Percentiles rank a stretch among this genome's conserved stretches.
These are phyloP conservation scores for Ophioninae sp. DNA, from an alignment of 2,888 invertebrate species.

Conservation along the genomic window DNA sequence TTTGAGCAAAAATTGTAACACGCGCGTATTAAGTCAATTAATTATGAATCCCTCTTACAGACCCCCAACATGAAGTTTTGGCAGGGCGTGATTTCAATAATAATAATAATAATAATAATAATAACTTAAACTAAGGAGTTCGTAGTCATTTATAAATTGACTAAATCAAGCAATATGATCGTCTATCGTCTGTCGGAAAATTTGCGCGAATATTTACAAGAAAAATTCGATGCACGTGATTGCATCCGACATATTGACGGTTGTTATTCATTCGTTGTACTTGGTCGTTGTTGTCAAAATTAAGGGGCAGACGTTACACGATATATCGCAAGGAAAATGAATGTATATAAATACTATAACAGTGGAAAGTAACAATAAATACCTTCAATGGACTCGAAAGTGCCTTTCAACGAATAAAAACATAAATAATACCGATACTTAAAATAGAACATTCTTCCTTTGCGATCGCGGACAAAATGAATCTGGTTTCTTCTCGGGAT, in stretches of 20 bases:
- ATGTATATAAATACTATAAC: conserved; percentile 68
- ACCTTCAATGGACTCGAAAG: conserved; percentile 67
- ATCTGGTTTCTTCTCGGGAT: conserved; percentile 46
- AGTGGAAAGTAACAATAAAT: conserved; percentile 68
- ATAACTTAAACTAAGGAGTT: conserved; percentile 59
- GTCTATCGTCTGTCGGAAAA: conserved; percentile 45
- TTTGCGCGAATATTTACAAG: conserved; percentile 52
- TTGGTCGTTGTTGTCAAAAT: conserved; percentile 31
- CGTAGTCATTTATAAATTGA: conserved; percentile 62
- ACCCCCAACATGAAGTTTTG: conserved; percentile 48
- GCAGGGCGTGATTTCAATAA: conserved; percentile 52
- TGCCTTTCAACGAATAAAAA: conserved; percentile 69
- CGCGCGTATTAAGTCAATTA: conserved; percentile 60
- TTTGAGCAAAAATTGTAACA: conserved; percentile 65
- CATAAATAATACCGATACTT: conserved; percentile 64
- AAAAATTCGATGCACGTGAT: conserved; percentile 14
- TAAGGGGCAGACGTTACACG: conserved; percentile 50
- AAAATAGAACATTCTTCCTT: conserved; percentile 51
- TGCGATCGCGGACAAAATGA: conserved; percentile 26
- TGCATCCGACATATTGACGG: conserved; percentile 27
- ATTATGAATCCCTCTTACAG: conserved; percentile 58
- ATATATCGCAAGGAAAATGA: conserved; percentile 52
- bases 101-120: conserved; percentile 48
- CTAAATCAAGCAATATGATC: conserved; percentile 56
- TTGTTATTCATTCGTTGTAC: conserved; percentile 15